These are phyloP conservation scores for Phlogophora meticulosa DNA, from an alignment of 2,888 invertebrate genomes.

Conservation along the genomic window DNA sequence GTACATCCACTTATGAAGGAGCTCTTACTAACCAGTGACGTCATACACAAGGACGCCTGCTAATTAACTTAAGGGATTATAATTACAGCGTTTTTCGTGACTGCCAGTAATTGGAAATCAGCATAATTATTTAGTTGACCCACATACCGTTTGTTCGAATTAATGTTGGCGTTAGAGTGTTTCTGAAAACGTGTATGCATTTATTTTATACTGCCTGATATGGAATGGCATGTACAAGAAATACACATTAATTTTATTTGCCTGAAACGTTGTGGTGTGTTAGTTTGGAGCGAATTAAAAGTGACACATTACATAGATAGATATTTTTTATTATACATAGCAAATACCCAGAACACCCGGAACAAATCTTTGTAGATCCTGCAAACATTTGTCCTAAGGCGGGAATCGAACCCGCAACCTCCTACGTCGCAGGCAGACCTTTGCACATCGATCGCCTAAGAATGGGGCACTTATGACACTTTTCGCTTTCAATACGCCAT, in stretches of 20 bases:
- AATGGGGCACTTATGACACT: conserved; percentile 21
- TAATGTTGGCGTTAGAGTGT: not conserved
- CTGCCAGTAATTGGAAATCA: conserved; percentile 41
- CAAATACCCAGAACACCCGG: no score
- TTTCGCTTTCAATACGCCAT: conserved; percentile 9
- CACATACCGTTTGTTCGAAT: conserved; percentile 1
- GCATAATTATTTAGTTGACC: conserved; percentile 25
- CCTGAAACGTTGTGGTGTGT: no score
- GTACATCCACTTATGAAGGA: conserved; percentile 21
- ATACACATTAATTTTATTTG: no score
- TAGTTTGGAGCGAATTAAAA: no score
- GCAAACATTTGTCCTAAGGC: no score
- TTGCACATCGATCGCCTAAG: no score
- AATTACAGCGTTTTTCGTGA: conserved; percentile 47
- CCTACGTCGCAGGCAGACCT: no score
- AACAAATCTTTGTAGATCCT: no score
- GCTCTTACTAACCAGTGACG: conserved; percentile 37
- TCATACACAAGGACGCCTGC: conserved; percentile 39
- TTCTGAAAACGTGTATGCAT: not conserved
- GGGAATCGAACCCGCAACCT: no score
- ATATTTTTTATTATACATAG: no score
- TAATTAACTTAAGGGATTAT: conserved; percentile 55
- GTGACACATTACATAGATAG: no score
- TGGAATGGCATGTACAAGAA: no score
- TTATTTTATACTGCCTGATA: not conserved